A percentile compares a stretch with the other conserved stretches of the same genome.
Conservation (phyloP, 2,113 vertebrate genomes). For the Cebus imitator region DNA sequence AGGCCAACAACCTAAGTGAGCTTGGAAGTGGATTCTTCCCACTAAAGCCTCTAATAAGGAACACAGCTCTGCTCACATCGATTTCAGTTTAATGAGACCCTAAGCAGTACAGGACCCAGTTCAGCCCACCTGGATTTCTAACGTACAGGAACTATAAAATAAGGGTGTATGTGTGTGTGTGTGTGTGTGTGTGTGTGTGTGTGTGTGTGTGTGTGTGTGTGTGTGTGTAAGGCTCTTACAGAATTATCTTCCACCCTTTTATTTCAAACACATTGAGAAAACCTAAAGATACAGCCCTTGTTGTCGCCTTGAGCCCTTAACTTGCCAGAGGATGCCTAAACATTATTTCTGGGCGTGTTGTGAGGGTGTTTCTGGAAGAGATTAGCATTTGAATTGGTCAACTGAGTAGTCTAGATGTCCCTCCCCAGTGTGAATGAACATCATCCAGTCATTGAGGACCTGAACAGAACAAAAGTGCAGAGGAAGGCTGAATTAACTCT, state of each 20-base stretch:
- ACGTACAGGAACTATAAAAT: neutral
- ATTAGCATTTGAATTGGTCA: neutral
- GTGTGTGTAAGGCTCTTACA: neutral
- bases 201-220: neutral
- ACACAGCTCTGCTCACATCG: neutral
- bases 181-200: too few species aligned
- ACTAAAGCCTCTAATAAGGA: neutral
- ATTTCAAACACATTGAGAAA: neutral
- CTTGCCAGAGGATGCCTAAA: neutral
- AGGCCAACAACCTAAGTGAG: neutral
- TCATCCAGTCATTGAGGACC: neutral
- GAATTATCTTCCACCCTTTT: neutral
- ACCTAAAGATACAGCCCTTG: neutral
- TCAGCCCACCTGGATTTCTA: neutral
- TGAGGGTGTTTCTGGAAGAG: neutral
- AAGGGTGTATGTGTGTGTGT: too few species aligned
- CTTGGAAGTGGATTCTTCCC: neutral
- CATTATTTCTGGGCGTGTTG: neutral
- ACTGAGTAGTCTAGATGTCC: neutral
- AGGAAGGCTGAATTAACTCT: neutral
- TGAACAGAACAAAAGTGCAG: neutral
- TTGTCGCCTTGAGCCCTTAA: neutral
- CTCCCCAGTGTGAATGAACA: neutral
- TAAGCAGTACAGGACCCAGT: neutral
- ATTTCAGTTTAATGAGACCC: neutral